These are phyloP conservation scores for Erebia epiphron DNA, from an alignment of 2,888 invertebrate species.

Conservation along the genomic window DNA sequence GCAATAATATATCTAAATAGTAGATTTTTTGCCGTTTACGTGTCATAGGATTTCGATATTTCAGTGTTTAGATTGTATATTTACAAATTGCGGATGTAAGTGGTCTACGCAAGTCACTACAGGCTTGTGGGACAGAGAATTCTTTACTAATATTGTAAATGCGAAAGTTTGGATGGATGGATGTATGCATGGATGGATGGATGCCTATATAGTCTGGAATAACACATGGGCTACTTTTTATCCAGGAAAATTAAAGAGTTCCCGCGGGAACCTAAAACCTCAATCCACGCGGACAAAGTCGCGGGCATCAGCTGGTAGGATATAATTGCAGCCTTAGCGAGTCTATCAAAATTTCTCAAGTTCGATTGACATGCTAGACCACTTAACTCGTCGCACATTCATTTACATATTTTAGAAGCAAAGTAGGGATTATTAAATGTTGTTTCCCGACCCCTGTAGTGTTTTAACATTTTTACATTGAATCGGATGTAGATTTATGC, in stretches of 20 bases:
- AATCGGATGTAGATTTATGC: neutral
- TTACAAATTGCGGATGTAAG: conserved; percentile 26
- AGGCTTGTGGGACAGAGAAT: neutral
- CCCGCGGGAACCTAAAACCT: too few species aligned
- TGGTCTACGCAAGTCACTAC: neutral
- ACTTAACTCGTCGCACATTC: neutral
- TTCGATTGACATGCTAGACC: neutral
- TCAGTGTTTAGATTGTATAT: conserved; percentile 33
- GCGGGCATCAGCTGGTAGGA: too few species aligned
- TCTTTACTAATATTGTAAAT: too few species aligned
- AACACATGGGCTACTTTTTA: too few species aligned
- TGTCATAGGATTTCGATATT: conserved; percentile 27
- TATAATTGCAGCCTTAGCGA: neutral
- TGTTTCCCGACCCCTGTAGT: conserved; percentile 13
- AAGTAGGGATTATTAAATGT: conserved; percentile 1
- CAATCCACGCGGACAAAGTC: too few species aligned
- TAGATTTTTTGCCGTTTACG: conserved; percentile 27
- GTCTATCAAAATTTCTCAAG: neutral
- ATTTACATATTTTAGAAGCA: conserved; percentile 1
- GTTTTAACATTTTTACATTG: neutral
- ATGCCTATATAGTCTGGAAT: too few species aligned
- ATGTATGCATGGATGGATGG: too few species aligned
- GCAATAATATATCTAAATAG: conserved; percentile 51
- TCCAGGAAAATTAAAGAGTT: too few species aligned
- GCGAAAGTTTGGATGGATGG: too few species aligned